Evolutionary conservation across 2,113 vertebrate species (phyloP).

Genomic region (Craseonycteris thonglongyai): DNA sequence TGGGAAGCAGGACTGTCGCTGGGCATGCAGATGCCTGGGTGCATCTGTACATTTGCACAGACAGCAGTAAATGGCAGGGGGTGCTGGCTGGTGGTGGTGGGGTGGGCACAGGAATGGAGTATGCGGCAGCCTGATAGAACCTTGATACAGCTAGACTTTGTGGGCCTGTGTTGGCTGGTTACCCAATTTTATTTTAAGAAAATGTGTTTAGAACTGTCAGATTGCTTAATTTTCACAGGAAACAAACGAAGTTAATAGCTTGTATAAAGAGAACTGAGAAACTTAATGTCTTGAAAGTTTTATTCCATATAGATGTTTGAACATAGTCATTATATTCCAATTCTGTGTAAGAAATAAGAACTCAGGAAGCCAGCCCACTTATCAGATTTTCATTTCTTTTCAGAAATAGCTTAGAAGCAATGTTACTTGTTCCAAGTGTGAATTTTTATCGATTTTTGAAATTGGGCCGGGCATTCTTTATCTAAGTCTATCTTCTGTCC

Average conservation of each 20-base stretch:
- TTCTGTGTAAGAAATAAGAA: background rate
- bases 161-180: background rate
- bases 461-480: background rate
- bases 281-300: background rate
- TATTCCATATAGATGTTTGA: slow-evolving; percentile 17
- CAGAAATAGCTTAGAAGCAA: background rate
- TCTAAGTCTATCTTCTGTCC: background rate
- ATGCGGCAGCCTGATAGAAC: background rate
- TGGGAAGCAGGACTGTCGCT: background rate
- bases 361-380: background rate
- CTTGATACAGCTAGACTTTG: background rate
- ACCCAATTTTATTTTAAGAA: background rate
- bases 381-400: background rate
- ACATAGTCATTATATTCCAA: background rate
- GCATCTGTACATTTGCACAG: background rate
- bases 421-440: background rate
- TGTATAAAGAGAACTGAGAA: background rate
- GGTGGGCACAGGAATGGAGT: no score
- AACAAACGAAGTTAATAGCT: background rate
- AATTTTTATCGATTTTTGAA: slow-evolving; percentile 11
- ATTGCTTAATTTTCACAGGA: background rate
- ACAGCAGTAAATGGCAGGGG: background rate
- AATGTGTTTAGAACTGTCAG: background rate
- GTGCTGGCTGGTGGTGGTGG: background rate
- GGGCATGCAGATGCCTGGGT: background rate